Conservation (phyloP, 2,113 vertebrate species). For the Oenanthe melanoleuca region DNA sequence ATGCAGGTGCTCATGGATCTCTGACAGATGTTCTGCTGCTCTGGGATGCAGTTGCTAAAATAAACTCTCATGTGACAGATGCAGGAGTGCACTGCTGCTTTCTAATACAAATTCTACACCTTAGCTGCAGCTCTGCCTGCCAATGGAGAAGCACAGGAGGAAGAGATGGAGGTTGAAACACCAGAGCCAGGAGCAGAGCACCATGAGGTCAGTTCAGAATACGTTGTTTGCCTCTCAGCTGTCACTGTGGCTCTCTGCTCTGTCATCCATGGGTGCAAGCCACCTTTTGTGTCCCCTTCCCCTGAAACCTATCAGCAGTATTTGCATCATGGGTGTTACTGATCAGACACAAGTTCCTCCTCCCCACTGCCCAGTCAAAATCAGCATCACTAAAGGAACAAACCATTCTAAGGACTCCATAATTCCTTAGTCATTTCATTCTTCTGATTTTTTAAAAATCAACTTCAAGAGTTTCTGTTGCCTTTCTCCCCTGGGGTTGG, state of each 20-base stretch:
- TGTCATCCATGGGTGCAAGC: neutral
- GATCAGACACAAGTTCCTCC: neutral
- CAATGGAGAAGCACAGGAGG: neutral
- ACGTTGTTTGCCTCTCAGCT: neutral
- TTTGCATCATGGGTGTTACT: neutral
- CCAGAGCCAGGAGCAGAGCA: neutral
- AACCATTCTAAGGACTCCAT: neutral
- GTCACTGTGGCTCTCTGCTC: neutral
- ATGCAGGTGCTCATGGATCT: neutral
- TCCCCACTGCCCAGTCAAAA: neutral
- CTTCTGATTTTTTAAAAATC: neutral
- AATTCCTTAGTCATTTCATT: neutral
- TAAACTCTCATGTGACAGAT: neutral
- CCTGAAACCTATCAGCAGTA: neutral
- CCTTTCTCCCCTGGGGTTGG: neutral
- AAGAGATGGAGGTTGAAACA: neutral
- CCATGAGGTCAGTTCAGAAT: conserved; percentile 31
- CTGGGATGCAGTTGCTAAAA: neutral
- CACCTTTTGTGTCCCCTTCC: neutral
- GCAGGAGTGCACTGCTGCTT: neutral
- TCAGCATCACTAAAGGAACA: neutral
- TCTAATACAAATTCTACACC: neutral
- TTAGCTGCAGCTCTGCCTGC: neutral
- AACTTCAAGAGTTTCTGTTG: neutral
- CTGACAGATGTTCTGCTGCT: neutral